Evolutionary conservation across 2,888 invertebrate genomes (phyloP), one percentile per base, ranked within the genome.

Genomic region (Molorchus minor): DNA sequence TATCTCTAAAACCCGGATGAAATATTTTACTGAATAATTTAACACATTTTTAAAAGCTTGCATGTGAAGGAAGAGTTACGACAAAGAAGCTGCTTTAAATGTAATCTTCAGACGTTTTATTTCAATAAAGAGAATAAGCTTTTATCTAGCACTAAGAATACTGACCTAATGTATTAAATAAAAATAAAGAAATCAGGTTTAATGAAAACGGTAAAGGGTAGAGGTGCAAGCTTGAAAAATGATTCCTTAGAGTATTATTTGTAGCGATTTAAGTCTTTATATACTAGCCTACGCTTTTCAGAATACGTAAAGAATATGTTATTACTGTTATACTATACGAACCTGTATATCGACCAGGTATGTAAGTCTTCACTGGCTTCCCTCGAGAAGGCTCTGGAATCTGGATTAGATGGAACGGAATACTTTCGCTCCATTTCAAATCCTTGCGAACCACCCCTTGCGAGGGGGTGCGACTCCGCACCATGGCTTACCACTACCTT

Each of bases 321-420:
- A n/a, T n/a, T n/a, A n/a, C n/a, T n/a, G n/a, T n/a, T n/a, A 12
- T 20, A 12, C 8, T 19, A 17, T 30, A 29, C 25, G 61, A 60
- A 92, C 92, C 92, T 90, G 83, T 93, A 93, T 79, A 96, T 96
- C 68, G 95, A 95, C 96, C 96, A 96, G 60, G 96, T 96, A 80
- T 96, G 96, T 61, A 96, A 85, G 79, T 96, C 96, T 79, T 96
- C 95, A 49, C 92, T 93, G 71, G 93, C 92, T 78, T 89, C 90
- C 63, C 89, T 89, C 64, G 92, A 87, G 59, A 90, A 90, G 70
- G 85, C 80, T 65, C 84, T 76, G n/a, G 86, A 85, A 72, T 88
- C 87, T 57, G 92, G 88, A 79, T 91, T 89, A 70, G 92, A 91
- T 20, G 94, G 94, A 78, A 94, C 93, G 52, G 94, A 93, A 83